Conservation (phyloP, 2,797 vertebrate genomes). For the Halcyon badia region DNA sequence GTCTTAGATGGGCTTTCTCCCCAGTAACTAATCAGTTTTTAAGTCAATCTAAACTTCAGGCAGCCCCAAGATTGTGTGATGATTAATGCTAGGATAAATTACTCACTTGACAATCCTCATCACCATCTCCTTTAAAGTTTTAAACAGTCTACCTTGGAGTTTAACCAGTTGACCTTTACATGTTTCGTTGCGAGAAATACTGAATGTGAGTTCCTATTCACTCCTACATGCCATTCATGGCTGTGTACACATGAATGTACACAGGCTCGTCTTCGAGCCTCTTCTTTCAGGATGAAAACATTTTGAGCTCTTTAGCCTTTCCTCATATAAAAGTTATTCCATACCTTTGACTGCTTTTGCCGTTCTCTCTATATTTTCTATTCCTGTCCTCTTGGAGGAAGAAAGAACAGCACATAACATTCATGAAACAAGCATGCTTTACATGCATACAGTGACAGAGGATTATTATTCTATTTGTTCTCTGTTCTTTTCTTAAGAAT, state of each 20-base stretch:
- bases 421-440: neutral
- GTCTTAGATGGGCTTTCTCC: neutral
- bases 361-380: neutral
- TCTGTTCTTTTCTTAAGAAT: neutral
- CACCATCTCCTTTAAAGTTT: neutral
- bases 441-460: neutral
- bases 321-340: neutral
- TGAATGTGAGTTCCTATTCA: neutral
- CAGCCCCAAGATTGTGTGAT: neutral
- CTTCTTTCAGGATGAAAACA: neutral
- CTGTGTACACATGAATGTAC: neutral
- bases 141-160: neutral
- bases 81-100: neutral
- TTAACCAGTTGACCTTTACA: neutral
- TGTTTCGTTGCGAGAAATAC: neutral
- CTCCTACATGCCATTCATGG: neutral
- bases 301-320: neutral
- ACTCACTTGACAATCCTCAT: neutral
- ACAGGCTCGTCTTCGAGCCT: neutral
- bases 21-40: neutral
- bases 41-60: neutral
- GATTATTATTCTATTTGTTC: neutral
- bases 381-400: neutral
- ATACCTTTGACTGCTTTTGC: neutral
- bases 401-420: neutral